Evolutionary conservation across 2,888 invertebrate genomes (phyloP).

Genomic region (Patella pellucida): DNA sequence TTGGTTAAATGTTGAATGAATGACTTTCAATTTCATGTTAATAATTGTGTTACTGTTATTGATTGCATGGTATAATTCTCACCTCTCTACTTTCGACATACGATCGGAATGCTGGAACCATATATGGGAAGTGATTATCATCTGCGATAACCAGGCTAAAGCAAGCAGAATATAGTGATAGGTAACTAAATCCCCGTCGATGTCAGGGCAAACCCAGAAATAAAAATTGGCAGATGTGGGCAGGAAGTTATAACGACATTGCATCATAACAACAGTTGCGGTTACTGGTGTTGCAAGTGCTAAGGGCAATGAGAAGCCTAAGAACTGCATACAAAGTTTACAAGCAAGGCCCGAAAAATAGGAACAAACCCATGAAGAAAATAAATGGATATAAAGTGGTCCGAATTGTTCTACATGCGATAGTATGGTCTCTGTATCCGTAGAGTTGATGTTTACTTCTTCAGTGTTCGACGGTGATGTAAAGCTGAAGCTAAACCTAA

Average conservation of each 20-base stretch:
- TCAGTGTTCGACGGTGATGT: conserved; percentile 13
- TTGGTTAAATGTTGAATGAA: too few species aligned
- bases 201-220: conserved; percentile 51
- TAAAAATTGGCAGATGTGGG: conserved; percentile 41
- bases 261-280: conserved; percentile 50
- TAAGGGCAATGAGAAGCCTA: conserved; percentile 72
- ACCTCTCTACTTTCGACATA: conserved; percentile 63
- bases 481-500: conserved; percentile 46
- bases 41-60: too few species aligned
- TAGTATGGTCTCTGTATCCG: not conserved
- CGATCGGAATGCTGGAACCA: conserved; percentile 62
- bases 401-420: conserved; percentile 45
- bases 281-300: conserved; percentile 68
- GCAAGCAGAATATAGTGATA: conserved; percentile 47
- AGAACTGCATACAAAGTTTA: conserved; percentile 71
- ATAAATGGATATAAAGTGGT: conserved; percentile 42
- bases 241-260: conserved; percentile 43
- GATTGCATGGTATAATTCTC: not conserved
- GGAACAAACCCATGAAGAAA: conserved; percentile 65
- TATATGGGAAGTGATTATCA: conserved; percentile 61
- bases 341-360: conserved; percentile 74
- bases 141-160: conserved; percentile 60
- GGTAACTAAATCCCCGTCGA: conserved; percentile 40
- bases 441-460: conserved; percentile 4
- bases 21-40: too few species aligned